Base-by-base conservation (phyloP, 2,113 vertebrate species). In the Setophaga petechia region DNA sequence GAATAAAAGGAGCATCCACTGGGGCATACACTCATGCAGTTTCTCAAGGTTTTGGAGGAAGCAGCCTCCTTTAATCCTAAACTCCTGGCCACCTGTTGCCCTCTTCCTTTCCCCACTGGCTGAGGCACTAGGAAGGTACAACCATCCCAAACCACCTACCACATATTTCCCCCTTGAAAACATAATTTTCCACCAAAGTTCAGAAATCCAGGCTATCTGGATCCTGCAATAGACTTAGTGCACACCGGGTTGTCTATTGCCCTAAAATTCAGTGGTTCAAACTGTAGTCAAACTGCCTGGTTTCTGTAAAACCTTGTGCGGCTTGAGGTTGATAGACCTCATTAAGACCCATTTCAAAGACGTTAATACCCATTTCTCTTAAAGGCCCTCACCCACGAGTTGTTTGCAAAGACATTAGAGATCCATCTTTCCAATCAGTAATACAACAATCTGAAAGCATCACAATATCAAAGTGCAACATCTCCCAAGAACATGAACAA, bases 11-110 rank as follows among this genome's bases (percentile, higher is more conserved):
- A 57, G 24, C 21, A 9, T 58, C 30, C 35, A 14, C 16, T 58
- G 12, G 25, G 8, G 2, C 51, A 39, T 20, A 6, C 3, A 15
- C 24, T 25, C 0, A 0, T 31, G 21, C 9, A 11, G 9, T 43
- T 75, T 85, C 43, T 67, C 15, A 2, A 30, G 20, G 16, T 75
- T 67, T 35, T 51, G 31, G 52, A 51, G 35, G 43, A 58, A 0
- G 0, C 35, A 67, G 25, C 16, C 8, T 49, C 24, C 35, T 66
- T 58, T 19, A 1, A 49, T 67, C 30, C 61, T 51, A 25, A 41
- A 43, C 9, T 58, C 43, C 12, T 0, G 0, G 30, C 19, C 0
- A 0, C 19, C 23, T 20, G 10, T 27, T 66, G 31, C 13, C 24
- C 4, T 35, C 10, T 58, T 67, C 30, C 16, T 30, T 67, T 85